A percentile compares a stretch with the other conserved stretches of the same genome.
Evolutionary conservation across 2,113 vertebrate genomes (phyloP).

Genomic region (Okapia johnstoni): DNA sequence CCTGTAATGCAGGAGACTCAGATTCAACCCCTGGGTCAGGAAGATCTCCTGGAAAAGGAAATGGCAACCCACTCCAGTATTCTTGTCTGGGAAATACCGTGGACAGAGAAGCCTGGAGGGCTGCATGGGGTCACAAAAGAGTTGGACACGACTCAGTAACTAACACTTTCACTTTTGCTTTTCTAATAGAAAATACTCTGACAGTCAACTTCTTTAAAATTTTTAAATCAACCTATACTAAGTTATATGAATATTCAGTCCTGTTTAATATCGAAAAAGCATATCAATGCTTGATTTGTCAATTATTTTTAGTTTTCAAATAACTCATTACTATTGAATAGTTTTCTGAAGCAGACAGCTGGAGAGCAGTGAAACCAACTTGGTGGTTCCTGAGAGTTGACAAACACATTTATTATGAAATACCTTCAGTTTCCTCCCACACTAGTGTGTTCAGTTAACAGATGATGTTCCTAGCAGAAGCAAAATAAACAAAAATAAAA

Average conservation of each 20-base stretch:
- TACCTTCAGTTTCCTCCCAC: neutral
- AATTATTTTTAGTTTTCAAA: neutral
- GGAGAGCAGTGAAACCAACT: neutral
- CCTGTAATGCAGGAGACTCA: neutral
- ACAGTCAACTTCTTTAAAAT: neutral
- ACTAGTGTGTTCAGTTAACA: neutral
- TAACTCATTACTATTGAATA: neutral
- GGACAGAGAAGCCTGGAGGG: neutral
- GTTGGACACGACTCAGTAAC: neutral
- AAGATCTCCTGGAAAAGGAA: neutral
- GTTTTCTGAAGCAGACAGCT: neutral
- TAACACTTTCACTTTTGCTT: neutral
- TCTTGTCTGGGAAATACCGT: neutral
- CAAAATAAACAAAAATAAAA: neutral
- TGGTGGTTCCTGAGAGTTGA: neutral
- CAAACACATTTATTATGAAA: neutral
- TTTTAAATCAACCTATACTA: neutral
- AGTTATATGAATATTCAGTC: neutral
- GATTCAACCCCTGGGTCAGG: neutral
- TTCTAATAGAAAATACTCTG: neutral
- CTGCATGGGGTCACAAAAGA: neutral
- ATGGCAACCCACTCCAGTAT: neutral
- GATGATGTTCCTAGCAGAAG: neutral
- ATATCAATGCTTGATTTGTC: neutral
- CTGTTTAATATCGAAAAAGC: neutral